A percentile compares a stretch with the other conserved stretches of the same genome.
Evolutionary conservation across 2,113 vertebrate species (phyloP).

Genomic region (Amphilophus citrinellus): DNA sequence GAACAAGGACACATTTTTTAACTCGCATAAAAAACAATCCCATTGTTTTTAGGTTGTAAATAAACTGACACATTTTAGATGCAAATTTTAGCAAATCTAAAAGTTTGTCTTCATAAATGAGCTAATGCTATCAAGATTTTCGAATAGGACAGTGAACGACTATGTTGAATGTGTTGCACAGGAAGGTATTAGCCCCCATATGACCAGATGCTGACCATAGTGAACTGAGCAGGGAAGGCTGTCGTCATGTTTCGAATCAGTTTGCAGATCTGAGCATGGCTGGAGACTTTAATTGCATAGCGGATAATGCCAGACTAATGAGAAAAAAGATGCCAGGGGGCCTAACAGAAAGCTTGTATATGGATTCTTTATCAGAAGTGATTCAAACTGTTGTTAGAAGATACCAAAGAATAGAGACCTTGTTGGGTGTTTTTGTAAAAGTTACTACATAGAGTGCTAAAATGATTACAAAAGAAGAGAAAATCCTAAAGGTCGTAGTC

Average conservation of each 20-base stretch:
- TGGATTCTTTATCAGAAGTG: slow-evolving; percentile 52
- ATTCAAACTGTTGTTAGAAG: slow-evolving; percentile 35
- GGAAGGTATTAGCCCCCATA: not conserved
- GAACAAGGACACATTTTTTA: not conserved
- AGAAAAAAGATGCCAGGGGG: slow-evolving; percentile 71
- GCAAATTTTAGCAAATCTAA: not conserved
- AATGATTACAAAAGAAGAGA: not conserved
- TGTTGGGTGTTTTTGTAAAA: not conserved
- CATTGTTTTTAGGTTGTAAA: not conserved
- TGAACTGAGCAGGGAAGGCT: slow-evolving; percentile 37
- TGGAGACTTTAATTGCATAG: slow-evolving; percentile 66
- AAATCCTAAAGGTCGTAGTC: not conserved
- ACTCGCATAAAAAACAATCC: not conserved
- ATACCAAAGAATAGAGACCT: not conserved
- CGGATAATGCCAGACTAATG: slow-evolving; percentile 77
- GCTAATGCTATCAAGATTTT: not conserved
- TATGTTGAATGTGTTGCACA: not conserved
- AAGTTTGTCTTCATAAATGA: not conserved
- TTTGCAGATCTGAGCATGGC: slow-evolving; percentile 47
- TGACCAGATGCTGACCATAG: slow-evolving; percentile 10
- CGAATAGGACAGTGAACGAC: not conserved
- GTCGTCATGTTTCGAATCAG: slow-evolving; percentile 6
- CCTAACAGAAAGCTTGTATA: slow-evolving; percentile 56
- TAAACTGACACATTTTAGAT: not conserved
- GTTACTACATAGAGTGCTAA: not conserved